Base-by-base conservation (phyloP, 2,888 invertebrate species). In the Molanna angustata region DNA sequence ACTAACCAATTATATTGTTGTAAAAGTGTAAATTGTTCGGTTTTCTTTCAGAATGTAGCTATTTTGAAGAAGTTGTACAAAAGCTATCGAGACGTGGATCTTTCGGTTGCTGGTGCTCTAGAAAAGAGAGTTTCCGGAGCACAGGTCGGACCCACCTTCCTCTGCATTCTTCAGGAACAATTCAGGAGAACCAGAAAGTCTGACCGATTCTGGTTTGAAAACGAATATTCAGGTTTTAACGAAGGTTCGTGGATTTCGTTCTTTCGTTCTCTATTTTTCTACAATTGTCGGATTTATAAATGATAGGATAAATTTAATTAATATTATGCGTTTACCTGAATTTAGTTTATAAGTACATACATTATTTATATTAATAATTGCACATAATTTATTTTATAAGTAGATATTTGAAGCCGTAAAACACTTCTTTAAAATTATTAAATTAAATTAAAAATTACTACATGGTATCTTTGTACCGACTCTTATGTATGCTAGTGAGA, bases 61-160 rank as follows among this genome's bases (percentile, higher is more conserved):
- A 59, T 66, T 0, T 61, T 72, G 1, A 64, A 61, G 56, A 62
- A 61, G 0, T 35, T 63, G 1, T 72, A 71, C 45, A 62, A 66
- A 16, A 82, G 86, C 67, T 86, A 90, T 1, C 81, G 83, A 52
- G 93, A 94, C 70, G 86, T 94, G 45, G 93, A 94, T 72, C 72
- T 93, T 43, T 89, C 90, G 85, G 87, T 87, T n/a, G 93, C 89
- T n/a, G 88, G 91, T 33, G 84, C 91, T 7, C 85, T 89, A 0
- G 94, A 94, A 66, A 80, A 80, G 52, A 85, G 88, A 0, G 74
- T 91, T 42, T 83, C 84, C 3, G 91, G 89, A 20, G 88, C 89
- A 39, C 84, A 88, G 79, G 79, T 91, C 27, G 93, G 94, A n/a
- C 88, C 91, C 0, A 91, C 92, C 2, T 78, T 78, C 63, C 69